Evolutionary conservation across 1,140 invertebrate species (phyloP).

Genomic region (Pygmarrhopalites habei): DNA sequence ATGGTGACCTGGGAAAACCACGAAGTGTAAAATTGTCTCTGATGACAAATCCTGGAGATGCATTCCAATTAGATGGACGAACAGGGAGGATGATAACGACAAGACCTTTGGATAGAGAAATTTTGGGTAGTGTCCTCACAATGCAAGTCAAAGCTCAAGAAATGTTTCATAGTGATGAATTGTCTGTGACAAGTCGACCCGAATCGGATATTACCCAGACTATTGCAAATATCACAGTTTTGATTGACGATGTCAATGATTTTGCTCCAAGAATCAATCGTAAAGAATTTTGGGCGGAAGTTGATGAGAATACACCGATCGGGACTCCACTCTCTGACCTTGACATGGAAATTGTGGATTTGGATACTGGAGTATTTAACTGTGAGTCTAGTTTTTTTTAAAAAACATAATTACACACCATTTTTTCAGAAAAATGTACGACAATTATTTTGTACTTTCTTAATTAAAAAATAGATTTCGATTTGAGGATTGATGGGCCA

Average conservation of each 20-base stretch:
- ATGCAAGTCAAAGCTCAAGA: conserved; percentile 47
- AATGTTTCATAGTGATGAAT: conserved; percentile 50
- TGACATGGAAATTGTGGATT: conserved; percentile 78
- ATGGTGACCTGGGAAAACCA: conserved; percentile 70
- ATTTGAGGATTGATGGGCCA: conserved; percentile 63
- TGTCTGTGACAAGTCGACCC: conserved; percentile 56
- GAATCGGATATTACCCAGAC: conserved; percentile 43
- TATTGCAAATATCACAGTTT: conserved; percentile 27
- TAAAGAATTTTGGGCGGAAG: conserved; percentile 68
- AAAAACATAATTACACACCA: too few relatives aligned
- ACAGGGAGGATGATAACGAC: conserved; percentile 74
- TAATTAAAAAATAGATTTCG: too few relatives aligned
- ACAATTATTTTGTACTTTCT: too few relatives aligned
- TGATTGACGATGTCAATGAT: conserved; percentile 77
- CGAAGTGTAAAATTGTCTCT: conserved; percentile 69
- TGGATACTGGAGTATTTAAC: too few relatives aligned
- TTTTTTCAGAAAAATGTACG: too few relatives aligned
- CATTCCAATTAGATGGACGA: conserved; percentile 68
- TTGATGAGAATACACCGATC: conserved; percentile 71
- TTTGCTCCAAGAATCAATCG: conserved; percentile 76
- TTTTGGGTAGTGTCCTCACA: conserved; percentile 65
- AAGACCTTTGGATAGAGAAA: conserved; percentile 73
- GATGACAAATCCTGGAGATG: conserved; percentile 74
- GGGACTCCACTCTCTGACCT: conserved; percentile 73
- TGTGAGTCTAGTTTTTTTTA: too few relatives aligned